Conservation (phyloP, 2,797 vertebrate genomes). For the Perodicticus potto region DNA sequence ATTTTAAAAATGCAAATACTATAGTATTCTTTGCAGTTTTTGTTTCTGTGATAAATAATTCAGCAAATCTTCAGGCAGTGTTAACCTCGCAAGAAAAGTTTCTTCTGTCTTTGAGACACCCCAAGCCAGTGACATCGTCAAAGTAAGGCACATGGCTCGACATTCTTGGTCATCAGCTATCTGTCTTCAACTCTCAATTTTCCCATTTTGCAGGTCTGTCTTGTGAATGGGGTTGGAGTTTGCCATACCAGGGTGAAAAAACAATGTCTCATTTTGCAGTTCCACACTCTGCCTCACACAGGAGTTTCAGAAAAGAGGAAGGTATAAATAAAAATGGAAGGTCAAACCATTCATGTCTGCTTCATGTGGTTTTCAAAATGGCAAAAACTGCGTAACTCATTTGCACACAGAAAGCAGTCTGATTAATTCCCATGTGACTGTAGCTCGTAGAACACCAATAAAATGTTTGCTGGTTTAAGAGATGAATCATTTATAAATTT, state of each 20-base stretch:
- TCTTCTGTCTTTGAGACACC: background rate
- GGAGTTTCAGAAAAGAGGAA: background rate
- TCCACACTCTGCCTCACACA: background rate
- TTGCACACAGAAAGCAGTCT: background rate
- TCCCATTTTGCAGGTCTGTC: background rate
- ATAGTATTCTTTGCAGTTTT: background rate
- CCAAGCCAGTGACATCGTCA: background rate
- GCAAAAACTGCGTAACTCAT: background rate
- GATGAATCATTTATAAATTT: conserved; percentile 15
- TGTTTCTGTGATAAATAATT: background rate
- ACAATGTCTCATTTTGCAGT: background rate
- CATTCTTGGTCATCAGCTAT: background rate
- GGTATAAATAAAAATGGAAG: background rate
- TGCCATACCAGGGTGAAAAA: background rate
- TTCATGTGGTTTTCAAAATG: background rate
- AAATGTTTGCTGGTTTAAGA: background rate
- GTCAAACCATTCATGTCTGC: no score
- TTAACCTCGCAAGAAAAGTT: background rate
- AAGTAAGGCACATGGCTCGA: background rate
- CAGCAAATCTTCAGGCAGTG: background rate
- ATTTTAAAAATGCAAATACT: background rate
- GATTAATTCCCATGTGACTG: background rate
- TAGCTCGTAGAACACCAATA: background rate
- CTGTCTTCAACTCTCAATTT: background rate
- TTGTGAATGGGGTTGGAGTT: background rate